Base-by-base conservation (phyloP, 2,113 vertebrate species). In the Thymallus thymallus region DNA sequence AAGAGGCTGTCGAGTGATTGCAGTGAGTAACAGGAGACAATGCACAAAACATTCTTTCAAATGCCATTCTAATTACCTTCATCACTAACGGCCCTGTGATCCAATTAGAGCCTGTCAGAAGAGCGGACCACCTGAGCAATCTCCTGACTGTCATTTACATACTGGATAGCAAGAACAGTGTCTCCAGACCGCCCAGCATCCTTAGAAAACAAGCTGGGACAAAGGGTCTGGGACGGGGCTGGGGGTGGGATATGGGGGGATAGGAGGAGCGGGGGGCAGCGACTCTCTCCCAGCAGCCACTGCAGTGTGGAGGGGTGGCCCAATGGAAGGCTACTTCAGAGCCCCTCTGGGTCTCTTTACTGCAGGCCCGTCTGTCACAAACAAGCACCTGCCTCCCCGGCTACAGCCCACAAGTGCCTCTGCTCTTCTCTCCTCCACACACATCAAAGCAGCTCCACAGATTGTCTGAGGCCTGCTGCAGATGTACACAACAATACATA, bases 311-410 rank as follows among this genome's bases (percentile, higher is more conserved):
- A 26, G 63, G 18, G 26, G 80, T 41, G 75, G 75, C 79, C 80
- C 64, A 82, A 79, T 85, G 77, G 24, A 71, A 73, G 70, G 83
- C 79, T 82, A 67, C 86, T 89, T 87, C 86, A 88, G 78, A 80
- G 81, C 74, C 82, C 87, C 86, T 87, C 77, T 77, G 84, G 87
- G 84, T 88, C 80, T 90, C 85, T 90, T 87, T 88, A 87, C 84
- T 62, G 75, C 72, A 63, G 78, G 78, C 72, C 82, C 86, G 78
- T 88, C 88, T 89, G 88, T 87, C 86, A 88, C 81, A 84, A 74
- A 86, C 88, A 85, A 82, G 84, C 87, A 90, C 84, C 89, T 88
- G 46, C 66, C 66, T 68, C 66, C 35, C n/a, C 4, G 46, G 46
- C 46, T 51, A 51, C 46, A 51, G 46, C 46, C 46, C 46, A 51